Percentiles rank a stretch among this genome's conserved stretches.
Conservation (phyloP, 2,888 invertebrate genomes). For the Meteorus cinctellus region DNA sequence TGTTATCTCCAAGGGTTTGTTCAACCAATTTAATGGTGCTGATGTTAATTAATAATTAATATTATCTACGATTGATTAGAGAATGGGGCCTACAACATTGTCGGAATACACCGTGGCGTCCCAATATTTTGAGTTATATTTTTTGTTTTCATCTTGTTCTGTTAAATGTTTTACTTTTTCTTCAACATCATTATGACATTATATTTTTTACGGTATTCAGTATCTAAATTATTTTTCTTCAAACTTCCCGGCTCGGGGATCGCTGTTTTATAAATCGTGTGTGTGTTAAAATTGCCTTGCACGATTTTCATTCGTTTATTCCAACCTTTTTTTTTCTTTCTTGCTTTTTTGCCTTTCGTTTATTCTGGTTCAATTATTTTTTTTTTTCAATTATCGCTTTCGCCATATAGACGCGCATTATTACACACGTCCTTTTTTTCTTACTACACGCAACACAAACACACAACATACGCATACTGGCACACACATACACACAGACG, state of each 20-base stretch:
- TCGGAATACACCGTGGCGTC: neutral
- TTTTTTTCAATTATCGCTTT: neutral
- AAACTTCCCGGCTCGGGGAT: neutral
- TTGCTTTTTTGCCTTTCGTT: neutral
- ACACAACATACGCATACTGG: neutral
- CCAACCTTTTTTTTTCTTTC: neutral
- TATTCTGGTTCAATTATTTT: neutral
- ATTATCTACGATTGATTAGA: constrained; percentile 8
- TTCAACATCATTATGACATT: neutral
- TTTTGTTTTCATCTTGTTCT: neutral
- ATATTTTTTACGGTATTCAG: neutral
- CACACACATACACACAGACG: constrained; percentile 36
- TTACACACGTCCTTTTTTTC: constrained; percentile 8
- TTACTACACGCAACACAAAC: neutral
- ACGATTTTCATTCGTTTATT: neutral
- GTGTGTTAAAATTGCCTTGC: neutral
- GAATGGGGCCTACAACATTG: neutral
- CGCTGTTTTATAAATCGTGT: constrained; percentile 4
- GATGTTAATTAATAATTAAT: neutral
- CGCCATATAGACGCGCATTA: neutral
- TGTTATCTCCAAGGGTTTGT: neutral
- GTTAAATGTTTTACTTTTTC: neutral
- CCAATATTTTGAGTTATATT: neutral
- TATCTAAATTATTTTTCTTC: neutral
- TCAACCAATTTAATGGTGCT: neutral